These are phyloP conservation scores for Barnardius zonarius DNA, from an alignment of 2,113 vertebrate species.

Conservation along the genomic window DNA sequence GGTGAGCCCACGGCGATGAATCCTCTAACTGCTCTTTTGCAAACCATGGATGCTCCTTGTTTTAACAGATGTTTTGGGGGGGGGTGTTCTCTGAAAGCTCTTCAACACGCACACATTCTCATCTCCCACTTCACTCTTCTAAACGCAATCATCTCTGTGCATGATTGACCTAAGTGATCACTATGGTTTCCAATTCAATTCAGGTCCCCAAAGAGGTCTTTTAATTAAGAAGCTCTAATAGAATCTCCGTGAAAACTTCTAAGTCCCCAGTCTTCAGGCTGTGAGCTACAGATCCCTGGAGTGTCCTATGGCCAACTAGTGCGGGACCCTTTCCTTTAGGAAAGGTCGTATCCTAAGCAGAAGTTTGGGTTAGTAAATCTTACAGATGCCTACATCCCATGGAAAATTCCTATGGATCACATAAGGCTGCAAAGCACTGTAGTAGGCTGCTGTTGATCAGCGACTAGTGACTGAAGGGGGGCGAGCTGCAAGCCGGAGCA, in stretches of 20 bases:
- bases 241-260: conserved; percentile 9
- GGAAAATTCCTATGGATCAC: neutral
- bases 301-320: neutral
- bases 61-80: neutral
- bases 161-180: conserved; percentile 32
- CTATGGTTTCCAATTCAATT: conserved; percentile 54
- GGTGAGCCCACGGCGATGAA: neutral
- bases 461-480: neutral
- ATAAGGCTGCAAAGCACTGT: neutral
- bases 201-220: conserved; percentile 44
- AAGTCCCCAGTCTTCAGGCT: neutral
- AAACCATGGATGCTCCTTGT: neutral
- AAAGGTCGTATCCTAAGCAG: neutral
- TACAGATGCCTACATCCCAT: neutral
- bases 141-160: conserved; percentile 10
- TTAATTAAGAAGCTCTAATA: conserved; percentile 60
- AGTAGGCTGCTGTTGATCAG: neutral
- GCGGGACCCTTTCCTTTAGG: neutral
- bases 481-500: neutral
- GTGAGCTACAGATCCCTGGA: neutral
- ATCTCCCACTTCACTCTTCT: conserved; percentile 4
- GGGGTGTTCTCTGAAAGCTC: neutral
- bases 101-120: neutral
- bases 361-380: neutral
- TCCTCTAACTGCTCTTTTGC: neutral